phyloP scores from a whole-genome alignment of 1,140 invertebrate species.

The Drosophila kikkawai region DNA sequence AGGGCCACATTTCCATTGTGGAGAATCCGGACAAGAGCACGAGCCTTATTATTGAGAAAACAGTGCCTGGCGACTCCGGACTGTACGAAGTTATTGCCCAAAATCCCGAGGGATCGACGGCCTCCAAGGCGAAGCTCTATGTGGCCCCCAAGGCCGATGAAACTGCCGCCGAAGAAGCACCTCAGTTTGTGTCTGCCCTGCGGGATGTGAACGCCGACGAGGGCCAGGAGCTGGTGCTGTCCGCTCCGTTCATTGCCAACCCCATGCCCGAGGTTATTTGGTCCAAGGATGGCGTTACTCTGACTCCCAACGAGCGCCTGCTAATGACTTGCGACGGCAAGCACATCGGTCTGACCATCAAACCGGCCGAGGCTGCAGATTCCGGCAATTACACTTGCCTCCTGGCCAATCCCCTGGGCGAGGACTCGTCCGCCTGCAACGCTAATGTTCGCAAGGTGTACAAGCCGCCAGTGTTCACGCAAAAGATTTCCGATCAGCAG shows the following conservation, averaged over 20 bases:
- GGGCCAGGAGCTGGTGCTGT: conserved; percentile 88
- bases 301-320: conserved; percentile 88
- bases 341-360: conserved; percentile 91
- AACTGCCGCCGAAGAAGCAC: conserved; percentile 89
- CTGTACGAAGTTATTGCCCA: conserved; percentile 90
- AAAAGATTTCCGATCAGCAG: conserved; percentile 93
- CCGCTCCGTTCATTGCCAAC: conserved; percentile 92
- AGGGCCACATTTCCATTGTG: conserved; percentile 88
- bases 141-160: conserved; percentile 88
- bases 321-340: conserved; percentile 92
- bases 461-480: conserved; percentile 92
- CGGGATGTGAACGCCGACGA: conserved; percentile 92
- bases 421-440: conserved; percentile 89
- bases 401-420: conserved; percentile 91
- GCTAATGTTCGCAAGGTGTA: conserved; percentile 92
- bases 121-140: conserved; percentile 89
- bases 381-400: conserved; percentile 91
- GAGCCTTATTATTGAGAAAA: conserved; percentile 89
- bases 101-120: conserved; percentile 90
- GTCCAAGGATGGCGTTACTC: conserved; percentile 91
- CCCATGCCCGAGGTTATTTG: conserved; percentile 94
- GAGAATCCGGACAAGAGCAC: conserved; percentile 89
- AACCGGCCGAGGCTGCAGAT: conserved; percentile 89
- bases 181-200: conserved; percentile 90
- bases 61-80: conserved; percentile 89